Evolutionary conservation across 2,797 vertebrate species (phyloP), one percentile per base, ranked within the genome.

Genomic region (Clamator glandarius): DNA sequence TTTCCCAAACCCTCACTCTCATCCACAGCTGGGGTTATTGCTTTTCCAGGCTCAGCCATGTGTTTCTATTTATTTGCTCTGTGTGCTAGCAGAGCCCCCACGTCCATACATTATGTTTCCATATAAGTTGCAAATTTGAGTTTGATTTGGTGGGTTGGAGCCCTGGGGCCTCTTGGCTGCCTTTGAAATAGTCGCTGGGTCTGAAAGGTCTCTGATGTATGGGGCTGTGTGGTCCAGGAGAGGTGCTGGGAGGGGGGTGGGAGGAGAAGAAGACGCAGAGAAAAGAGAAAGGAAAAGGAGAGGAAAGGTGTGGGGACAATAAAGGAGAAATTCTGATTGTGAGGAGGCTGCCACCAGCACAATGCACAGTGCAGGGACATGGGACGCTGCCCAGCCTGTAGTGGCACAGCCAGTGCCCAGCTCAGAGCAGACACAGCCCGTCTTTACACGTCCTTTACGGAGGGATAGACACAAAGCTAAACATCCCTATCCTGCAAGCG

Each of bases 131-230:
- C 72, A 85, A 95, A 96, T 95, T 89, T 44, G 82, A 96, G 92
- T 91, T 95, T 94, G 84, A 92, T 95, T 93, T 90, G 92, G 81
- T 15, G 73, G 89, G 78, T 58, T 93, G 84, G 89, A 93, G 78
- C 24, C 51, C 25, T 52, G 61, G 80, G 89, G 76, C 9, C 51
- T 80, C 87, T 85, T 58, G 58, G 62, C 74, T 84, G 90, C 63
- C 16, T 90, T 90, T 94, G 88, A 91, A 93, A 92, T 55, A 81
- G 51, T 9, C 2, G 1, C 73, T 72, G 82, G 83, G 59, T 36
- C 76, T 81, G 90, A 79, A 48, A 84, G 76, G 90, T 85, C 79
- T 81, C 13, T 78, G 28, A 35, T 9, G 42, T 4, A 0, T 7
- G 50, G 85, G 62, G 62, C 39, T 84, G 76, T 90, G 85, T 89